Evolutionary conservation across 2,113 vertebrate species (phyloP), one percentile per base, ranked within the genome.

Genomic region (Alosa alosa): DNA sequence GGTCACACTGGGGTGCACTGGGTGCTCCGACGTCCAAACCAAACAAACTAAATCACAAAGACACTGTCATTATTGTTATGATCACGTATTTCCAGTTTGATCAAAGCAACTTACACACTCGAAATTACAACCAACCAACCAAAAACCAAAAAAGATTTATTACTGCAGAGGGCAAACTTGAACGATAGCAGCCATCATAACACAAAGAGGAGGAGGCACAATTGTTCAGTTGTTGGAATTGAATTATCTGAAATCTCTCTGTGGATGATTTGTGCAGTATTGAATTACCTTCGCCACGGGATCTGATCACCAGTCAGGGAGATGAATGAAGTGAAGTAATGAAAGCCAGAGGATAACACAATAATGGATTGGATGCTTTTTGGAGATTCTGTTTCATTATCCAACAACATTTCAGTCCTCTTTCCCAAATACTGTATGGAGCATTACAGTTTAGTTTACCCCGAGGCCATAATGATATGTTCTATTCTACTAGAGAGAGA

Each of bases 141-240:
- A 44, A 25, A 36, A 8, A 72, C 41, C 2, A 0, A 1, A 44
- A 44, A 44, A 44, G 41, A 44, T 44, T 36, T 36, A 72, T 72
- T 72, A 36, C n/a, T 9, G 25, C 25, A 36, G 10, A 36, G 10
- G 64, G 25, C 60, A 72, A 55, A 83, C 85, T 83, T 55, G 78
- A 87, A 85, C 81, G 13, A 87, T 45, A 84, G 82, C 60, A 84
- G 75, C 84, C 46, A 86, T 82, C 55, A 75, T 84, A 82, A 83
- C 81, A 41, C 84, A 82, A 36, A 6, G 41, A 25, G 25, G 50
- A 47, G 52, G 45, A 57, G 75, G 72, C 25, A 82, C 78, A 81
- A 49, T 45, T 78, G 72, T 72, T 87, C 84, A 82, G 82, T 49
- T 45, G 41, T 52, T 46, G 60, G 81, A 87, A 87, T 86, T 55